Evolutionary conservation across 2,797 vertebrate genomes (phyloP), one percentile per base, ranked within the genome.

Genomic region (Typhlichthys eigenmanni): DNA sequence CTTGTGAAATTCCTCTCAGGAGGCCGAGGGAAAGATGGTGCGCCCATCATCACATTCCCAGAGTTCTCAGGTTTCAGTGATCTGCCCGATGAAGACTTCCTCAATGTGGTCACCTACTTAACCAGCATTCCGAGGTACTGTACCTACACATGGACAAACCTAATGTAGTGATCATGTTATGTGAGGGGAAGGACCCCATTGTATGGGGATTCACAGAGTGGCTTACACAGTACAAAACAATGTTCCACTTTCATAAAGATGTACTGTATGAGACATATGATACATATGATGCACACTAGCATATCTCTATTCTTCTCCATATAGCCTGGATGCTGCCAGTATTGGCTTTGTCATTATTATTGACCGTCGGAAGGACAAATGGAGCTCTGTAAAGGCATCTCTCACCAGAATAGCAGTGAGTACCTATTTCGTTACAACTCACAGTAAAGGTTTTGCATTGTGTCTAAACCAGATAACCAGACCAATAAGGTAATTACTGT

Each of bases 301-400:
- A 53, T 12, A 13, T 53, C 10, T 71, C 7, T 68, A 0, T n/a
- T 8, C 62, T 16, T 38, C 14, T 50, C 29, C 53, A n/a, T 78
- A 60, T 85, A 98, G 97, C 81, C 85, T 95, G 87, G 96, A 98
- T 72, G 95, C 96, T 76, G 96, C 96, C 81, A 96, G 95, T 81
- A 96, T 98, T 0, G 96, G 97, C 60, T 98, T 98, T 78, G 69
- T 98, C 76, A 95, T 98, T 74, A 91, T 98, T 74, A 96, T 98
- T 0, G 96, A 98, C 91, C 92, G 97, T 56, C 87, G 96, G 68
- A 94, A 94, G 82, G 97, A 98, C 93, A 98, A 96, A 91, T 98
- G 97, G 97, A 98, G 94, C 34, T 91, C 97, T 1, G 92, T 98
- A 47, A 97, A 97, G 81, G 94, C 95, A 47, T 97, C 96, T 34